Percentiles rank a stretch among this genome's conserved stretches.
Conservation (phyloP, 2,797 vertebrate genomes). For the Tadarida brasiliensis region DNA sequence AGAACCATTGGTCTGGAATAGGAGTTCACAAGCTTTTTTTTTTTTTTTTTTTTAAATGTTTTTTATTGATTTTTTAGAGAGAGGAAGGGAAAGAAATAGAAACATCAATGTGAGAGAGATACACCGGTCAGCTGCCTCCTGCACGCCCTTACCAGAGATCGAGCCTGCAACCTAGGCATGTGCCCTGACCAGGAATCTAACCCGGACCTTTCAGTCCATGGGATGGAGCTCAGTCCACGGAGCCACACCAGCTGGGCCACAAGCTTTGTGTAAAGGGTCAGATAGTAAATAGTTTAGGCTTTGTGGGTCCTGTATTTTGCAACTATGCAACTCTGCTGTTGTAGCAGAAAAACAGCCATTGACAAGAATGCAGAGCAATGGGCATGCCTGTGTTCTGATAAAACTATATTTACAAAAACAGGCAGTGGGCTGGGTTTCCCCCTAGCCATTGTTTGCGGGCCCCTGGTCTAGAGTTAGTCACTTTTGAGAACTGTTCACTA, state of each 20-base stretch:
- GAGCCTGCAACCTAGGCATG: too few relatives aligned
- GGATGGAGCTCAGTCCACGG: too few relatives aligned
- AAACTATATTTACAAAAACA: neutral
- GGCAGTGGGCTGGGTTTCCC: neutral
- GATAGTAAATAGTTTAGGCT: neutral
- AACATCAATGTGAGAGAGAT: too few relatives aligned
- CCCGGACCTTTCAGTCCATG: too few relatives aligned
- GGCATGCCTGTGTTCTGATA: neutral
- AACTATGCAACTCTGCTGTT: neutral
- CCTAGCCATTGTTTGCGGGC: neutral
- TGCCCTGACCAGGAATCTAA: too few relatives aligned
- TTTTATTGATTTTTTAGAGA: too few relatives aligned
- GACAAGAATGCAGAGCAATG: neutral
- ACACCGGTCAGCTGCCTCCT: too few relatives aligned
- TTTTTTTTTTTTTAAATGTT: too few relatives aligned
- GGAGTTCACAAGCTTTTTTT: neutral
- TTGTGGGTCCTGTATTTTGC: neutral
- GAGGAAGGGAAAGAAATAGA: too few relatives aligned
- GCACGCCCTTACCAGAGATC: too few relatives aligned
- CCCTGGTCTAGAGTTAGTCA: neutral
- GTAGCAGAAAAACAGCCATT: neutral
- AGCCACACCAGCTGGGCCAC: neutral
- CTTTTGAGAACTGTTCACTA: constrained; percentile 2
- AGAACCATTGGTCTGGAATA: neutral
- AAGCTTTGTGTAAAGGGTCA: neutral